Base-by-base conservation (phyloP, 64 coral and sea anemone species). In the Orbicella faveolata region DNA sequence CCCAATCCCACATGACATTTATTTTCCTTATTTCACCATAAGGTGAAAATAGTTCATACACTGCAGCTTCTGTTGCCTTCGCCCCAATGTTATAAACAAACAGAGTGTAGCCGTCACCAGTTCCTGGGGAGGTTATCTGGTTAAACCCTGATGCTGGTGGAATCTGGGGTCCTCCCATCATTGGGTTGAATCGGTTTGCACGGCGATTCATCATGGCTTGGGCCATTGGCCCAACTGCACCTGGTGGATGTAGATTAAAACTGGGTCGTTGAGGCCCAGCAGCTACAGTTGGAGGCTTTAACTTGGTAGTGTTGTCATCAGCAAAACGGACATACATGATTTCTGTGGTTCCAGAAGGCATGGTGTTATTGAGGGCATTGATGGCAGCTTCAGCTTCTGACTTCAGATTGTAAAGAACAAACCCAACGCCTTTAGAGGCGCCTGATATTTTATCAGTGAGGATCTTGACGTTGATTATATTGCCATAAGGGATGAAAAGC, bases 1-100 rank as follows among this genome's bases (percentile, higher is more conserved):
- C 80, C 73, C 89, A 94, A 75, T 96, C 95, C 95, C 95, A 96
- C 83, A 96, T 96, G 41, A 96, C 90, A 62, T 96, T 92, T 25
- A 96, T 86, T 77, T 96, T 96, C 9, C 80, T 81, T 35, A 96
- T 78, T 36, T 82, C 54, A 25, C 95, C 95, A 88, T 84, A 94
- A 11, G 52, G 84, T 34, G 89, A 73, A 83, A 96, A 96, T 23
- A 96, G 78, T 61, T 62, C 75, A 79, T 89, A 87, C 34, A 96
- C 65, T 36, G 90, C 88, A 81, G 93, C 83, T 54, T 96, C 88
- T 4, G 63, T 76, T 53, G 95, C 87, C 4, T 90, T 78, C 4
- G 74, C 53, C 0, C 95, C 95, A 52, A 96, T 86, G 30, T 96
- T 96, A 26, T 96, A 96, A 21, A 96, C 95, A 88, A 92, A 96